Conservation (phyloP, 2,113 vertebrate species). For the Cyphomyrus discorhynchus region DNA sequence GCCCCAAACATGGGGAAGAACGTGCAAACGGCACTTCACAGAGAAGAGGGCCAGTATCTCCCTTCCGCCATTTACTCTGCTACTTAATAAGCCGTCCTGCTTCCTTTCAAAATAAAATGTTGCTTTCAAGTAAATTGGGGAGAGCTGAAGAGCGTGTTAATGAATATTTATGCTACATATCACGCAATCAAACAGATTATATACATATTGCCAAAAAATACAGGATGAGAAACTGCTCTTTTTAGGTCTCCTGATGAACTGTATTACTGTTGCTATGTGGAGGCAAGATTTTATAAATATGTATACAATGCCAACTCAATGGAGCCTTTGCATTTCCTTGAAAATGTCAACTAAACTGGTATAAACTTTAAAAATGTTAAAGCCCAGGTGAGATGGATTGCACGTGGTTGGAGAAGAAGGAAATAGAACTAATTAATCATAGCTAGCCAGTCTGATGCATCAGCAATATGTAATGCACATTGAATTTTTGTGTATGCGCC, state of each 20-base stretch:
- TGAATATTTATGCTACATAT: background rate
- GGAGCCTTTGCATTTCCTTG: background rate
- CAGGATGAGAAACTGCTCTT: background rate
- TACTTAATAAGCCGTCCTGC: background rate
- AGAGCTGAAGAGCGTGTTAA: constrained; percentile 7
- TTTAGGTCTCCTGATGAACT: background rate
- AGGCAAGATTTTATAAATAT: background rate
- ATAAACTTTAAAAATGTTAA: background rate
- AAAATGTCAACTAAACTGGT: background rate
- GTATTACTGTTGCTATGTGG: background rate
- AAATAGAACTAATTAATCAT: background rate
- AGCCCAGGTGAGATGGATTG: background rate
- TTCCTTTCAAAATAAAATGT: background rate
- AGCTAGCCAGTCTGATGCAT: background rate
- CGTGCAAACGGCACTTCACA: background rate
- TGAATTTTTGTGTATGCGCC: background rate
- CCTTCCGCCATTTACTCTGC: background rate
- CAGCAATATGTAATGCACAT: background rate
- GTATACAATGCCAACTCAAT: background rate
- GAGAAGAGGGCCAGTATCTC: background rate
- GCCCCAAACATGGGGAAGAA: background rate
- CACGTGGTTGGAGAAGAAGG: background rate
- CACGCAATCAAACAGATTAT: background rate
- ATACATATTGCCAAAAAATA: background rate
- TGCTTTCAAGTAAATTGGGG: background rate